Evolutionary conservation across 2,888 invertebrate species (phyloP).

Genomic region (Troilus luridus): DNA sequence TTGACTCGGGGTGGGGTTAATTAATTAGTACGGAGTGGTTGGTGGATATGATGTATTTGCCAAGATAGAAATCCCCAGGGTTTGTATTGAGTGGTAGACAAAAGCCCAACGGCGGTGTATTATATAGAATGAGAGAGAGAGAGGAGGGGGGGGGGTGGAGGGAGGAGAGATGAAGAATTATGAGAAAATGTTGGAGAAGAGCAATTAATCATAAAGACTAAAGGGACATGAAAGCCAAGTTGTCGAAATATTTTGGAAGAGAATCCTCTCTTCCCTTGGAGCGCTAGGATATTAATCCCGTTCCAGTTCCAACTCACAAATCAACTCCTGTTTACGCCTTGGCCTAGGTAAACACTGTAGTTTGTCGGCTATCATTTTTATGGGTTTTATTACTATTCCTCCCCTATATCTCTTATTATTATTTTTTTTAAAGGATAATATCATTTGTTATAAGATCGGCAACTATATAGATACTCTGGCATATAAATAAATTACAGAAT

Average conservation of each 20-base stretch:
- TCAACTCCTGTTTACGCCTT: not conserved
- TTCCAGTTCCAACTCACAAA: not conserved
- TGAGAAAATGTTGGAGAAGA: constrained; percentile 16
- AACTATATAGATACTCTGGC: too few species aligned
- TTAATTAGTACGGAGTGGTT: not conserved
- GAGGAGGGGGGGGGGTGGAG: not conserved
- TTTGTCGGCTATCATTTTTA: not conserved
- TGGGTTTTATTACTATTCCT: not conserved
- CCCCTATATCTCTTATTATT: too few species aligned
- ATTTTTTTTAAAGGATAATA: too few species aligned
- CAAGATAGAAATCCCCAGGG: not conserved
- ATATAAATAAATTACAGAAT: too few species aligned
- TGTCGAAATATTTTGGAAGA: constrained; percentile 6
- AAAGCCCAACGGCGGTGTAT: not conserved
- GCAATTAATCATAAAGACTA: not conserved
- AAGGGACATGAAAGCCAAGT: constrained; percentile 11
- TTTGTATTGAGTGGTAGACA: not conserved
- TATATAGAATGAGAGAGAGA: not conserved
- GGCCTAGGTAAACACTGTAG: not conserved
- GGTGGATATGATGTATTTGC: not conserved
- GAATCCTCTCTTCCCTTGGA: not conserved
- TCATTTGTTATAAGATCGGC: too few species aligned
- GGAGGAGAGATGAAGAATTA: not conserved
- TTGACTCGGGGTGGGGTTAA: not conserved
- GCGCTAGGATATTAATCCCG: not conserved